phyloP scores from a whole-genome alignment of 2,888 invertebrate genomes.

The Orchestes rusci region DNA sequence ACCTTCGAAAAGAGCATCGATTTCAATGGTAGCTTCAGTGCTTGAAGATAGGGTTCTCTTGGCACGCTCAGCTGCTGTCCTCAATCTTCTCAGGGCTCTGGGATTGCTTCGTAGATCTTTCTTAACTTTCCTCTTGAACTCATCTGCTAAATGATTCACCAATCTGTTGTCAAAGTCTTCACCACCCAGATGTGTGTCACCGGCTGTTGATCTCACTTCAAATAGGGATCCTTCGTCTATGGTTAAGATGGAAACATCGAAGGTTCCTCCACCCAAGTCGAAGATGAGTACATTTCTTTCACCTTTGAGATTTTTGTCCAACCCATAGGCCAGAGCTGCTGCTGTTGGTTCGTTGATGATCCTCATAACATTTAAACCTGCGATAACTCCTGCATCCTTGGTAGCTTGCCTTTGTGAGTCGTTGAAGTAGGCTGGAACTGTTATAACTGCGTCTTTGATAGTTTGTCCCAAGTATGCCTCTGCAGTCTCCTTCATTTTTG shows the following conservation, averaged over 20 bases:
- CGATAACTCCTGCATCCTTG: conserved; percentile 64
- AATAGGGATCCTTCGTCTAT: conserved; percentile 84
- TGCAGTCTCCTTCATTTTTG: conserved; percentile 37
- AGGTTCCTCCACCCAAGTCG: conserved; percentile 58
- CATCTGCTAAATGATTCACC: conserved; percentile 53
- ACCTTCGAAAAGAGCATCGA: conserved; percentile 71
- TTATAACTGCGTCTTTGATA: conserved; percentile 48
- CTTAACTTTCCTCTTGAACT: conserved; percentile 68
- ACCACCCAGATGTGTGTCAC: conserved; percentile 77
- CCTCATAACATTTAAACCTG: conserved; percentile 64
- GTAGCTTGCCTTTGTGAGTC: conserved; percentile 71
- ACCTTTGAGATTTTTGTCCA: conserved; percentile 30
- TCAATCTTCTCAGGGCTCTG: conserved; percentile 18
- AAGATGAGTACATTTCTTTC: conserved; percentile 52
- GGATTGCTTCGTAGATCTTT: conserved; percentile 17
- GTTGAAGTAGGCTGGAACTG: conserved; percentile 42
- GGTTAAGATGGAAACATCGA: conserved; percentile 75
- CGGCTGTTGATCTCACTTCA: conserved; percentile 75
- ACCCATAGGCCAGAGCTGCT: conserved; percentile 27
- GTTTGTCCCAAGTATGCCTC: conserved; percentile 44
- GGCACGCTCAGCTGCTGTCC: conserved; percentile 50
- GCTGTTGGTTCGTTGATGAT: conserved; percentile 69
- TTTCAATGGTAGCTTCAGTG: conserved; percentile 67
- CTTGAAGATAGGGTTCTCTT: conserved; percentile 68
- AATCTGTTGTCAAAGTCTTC: conserved; percentile 58